Conservation (phyloP, 2,888 invertebrate species). For the Nomada flava region DNA sequence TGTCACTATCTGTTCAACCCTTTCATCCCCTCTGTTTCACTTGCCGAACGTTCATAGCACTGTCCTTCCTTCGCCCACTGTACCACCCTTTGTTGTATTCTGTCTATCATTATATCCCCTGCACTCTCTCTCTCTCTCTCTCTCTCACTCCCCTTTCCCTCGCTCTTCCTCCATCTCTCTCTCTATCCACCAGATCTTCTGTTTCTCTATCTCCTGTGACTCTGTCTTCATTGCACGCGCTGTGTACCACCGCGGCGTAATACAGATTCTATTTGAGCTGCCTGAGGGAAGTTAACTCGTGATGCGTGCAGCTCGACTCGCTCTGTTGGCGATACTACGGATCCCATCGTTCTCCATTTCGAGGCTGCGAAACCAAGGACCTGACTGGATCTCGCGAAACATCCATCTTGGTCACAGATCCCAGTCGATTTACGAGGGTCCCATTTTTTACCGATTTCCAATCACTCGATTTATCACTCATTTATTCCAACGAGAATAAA, state of each 20-base stretch:
- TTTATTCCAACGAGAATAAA: too few relatives aligned
- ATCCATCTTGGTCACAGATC: constrained; percentile 5
- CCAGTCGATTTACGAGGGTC: not conserved
- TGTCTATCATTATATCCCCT: constrained; percentile 31
- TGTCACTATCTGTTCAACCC: constrained; percentile 3
- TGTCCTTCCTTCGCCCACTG: constrained; percentile 56
- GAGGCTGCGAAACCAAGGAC: constrained; percentile 64
- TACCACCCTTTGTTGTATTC: constrained; percentile 36
- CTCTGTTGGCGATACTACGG: constrained; percentile 70
- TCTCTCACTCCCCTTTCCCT: constrained; percentile 31
- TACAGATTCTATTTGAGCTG: constrained; percentile 83
- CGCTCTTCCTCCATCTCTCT: constrained; percentile 41
- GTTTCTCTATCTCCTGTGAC: constrained; percentile 6
- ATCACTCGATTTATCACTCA: too few relatives aligned
- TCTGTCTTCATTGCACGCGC: constrained; percentile 54
- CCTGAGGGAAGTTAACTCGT: constrained; percentile 83
- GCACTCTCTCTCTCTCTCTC: constrained; percentile 12
- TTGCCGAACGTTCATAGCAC: not conserved
- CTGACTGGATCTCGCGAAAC: constrained; percentile 6
- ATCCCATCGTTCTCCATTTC: constrained; percentile 70
- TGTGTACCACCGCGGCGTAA: constrained; percentile 80
- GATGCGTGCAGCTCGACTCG: constrained; percentile 77
- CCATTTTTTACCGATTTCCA: not conserved
- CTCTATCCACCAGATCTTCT: constrained; percentile 12
- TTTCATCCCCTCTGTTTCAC: constrained; percentile 22